Conservation (phyloP, 2,113 vertebrate genomes). For the Amphiprion percula region DNA sequence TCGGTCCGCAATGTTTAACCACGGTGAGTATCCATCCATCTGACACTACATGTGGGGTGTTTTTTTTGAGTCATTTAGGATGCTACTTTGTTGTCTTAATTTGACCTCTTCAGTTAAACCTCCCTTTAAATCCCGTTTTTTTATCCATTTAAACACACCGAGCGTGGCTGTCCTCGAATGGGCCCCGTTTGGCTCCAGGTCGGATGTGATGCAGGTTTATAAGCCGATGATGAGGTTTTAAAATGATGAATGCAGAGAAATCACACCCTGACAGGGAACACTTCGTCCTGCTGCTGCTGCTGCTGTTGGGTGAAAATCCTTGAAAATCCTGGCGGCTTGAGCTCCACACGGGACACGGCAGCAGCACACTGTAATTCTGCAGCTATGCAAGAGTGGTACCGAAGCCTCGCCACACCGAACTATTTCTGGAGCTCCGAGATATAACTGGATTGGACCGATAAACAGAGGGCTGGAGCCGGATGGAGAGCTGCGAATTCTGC, state of each 20-base stretch:
- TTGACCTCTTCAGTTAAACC: neutral
- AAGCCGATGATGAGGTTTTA: constrained; percentile 1
- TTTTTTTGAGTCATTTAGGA: neutral
- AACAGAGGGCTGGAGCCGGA: constrained; percentile 30
- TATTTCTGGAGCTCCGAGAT: constrained; percentile 64
- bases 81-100: constrained; percentile 1
- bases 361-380: constrained; percentile 57
- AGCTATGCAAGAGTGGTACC: constrained; percentile 66
- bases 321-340: constrained; percentile 30
- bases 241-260: neutral
- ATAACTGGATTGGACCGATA: constrained; percentile 19
- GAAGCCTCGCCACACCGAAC: constrained; percentile 53
- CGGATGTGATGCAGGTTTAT: neutral
- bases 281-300: constrained; percentile 32
- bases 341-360: constrained; percentile 48
- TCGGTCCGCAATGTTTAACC: constrained; percentile 79
- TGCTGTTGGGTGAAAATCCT: constrained; percentile 24
- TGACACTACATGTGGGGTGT: constrained; percentile 11
- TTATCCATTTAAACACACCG: neutral
- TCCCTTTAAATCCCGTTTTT: neutral
- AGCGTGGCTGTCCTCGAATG: too few relatives aligned
- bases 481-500: constrained; percentile 8
- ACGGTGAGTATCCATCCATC: constrained; percentile 79
- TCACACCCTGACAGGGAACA: constrained; percentile 13
- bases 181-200: neutral